Base-by-base conservation (phyloP, 2,113 vertebrate genomes). In the Centropus bengalensis region DNA sequence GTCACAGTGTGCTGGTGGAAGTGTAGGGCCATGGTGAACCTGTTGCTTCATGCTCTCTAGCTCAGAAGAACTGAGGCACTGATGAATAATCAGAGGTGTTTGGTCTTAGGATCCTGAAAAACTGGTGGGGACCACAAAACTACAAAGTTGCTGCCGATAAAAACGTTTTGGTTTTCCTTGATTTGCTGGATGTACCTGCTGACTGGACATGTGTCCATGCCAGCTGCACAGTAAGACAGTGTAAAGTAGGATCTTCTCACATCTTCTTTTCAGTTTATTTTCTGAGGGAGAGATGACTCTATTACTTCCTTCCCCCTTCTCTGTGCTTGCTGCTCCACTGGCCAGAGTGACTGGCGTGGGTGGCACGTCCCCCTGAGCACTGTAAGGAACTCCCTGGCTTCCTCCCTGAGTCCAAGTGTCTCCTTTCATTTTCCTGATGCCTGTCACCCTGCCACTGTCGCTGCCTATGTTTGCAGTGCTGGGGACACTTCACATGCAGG, bases 351-450 rank as follows among this genome's bases (percentile, higher is more conserved):
- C 26, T 68, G 85, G 82, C 8, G 85, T 95, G 91, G 92, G 95
- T 1, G 75, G 62, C 6, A 2, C 0, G 42, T 95, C 77, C 86
- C 96, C 84, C 69, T 55, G 68, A 83, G 94, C 89, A 12, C 64
- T 54, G 24, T 54, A 59, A 80, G 77, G 85, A 89, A 88, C 59
- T 93, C 89, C 81, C 83, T 84, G 86, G 54, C 64, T 96, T 94
- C 64, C 64, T 88, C 45, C 83, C 89, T 52, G 76, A 94, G 93
- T 83, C 80, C 59, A 80, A 30, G 85, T 0, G 89, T 91, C 94
- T 96, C 73, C 55, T 96, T 69, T 69, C 59, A 93, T 96, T 96
- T 96, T 84, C 64, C 68, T 92, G 91, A 91, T 1, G 75, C 86
- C 70, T 94, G 89, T 94, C 93, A 83, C 77, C 51, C 91, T 94